A percentile compares a stretch with the other conserved stretches of the same genome.
Evolutionary conservation across 2,797 vertebrate species (phyloP).

Genomic region (Rhynchonycteris naso): DNA sequence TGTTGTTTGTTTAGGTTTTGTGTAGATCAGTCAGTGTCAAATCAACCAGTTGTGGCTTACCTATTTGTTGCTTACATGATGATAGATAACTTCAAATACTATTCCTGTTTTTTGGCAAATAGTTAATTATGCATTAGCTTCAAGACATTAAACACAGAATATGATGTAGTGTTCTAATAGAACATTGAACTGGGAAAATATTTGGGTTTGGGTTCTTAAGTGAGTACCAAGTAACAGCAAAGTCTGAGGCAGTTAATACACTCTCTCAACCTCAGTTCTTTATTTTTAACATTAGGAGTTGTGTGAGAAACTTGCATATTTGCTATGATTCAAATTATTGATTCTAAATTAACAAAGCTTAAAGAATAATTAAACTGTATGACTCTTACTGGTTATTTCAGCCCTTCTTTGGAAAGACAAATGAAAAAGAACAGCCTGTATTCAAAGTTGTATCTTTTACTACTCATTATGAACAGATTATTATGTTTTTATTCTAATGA

Average conservation of each 20-base stretch:
- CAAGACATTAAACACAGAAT: not conserved
- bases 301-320: not conserved
- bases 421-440: not conserved
- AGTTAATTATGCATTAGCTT: not conserved
- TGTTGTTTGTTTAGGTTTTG: not conserved
- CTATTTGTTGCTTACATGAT: constrained; percentile 20
- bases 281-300: not conserved
- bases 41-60: not conserved
- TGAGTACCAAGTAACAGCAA: not conserved
- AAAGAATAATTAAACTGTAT: not conserved
- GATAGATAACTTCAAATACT: not conserved
- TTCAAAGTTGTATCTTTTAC: not conserved
- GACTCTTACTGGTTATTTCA: not conserved
- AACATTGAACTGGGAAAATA: not conserved
- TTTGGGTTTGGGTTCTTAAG: not conserved
- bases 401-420: not conserved
- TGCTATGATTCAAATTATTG: not conserved
- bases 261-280: not conserved
- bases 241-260: not conserved
- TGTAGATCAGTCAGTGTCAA: not conserved
- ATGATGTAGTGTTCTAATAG: not conserved
- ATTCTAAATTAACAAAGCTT: not conserved
- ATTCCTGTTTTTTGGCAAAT: not conserved
- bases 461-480: not conserved
- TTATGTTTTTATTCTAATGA: constrained; percentile 25